A percentile compares a stretch with the other conserved stretches of the same genome.
These are phyloP conservation scores for Crotalus viridis DNA, from an alignment of 2,113 vertebrate species.

Conservation along the genomic window DNA sequence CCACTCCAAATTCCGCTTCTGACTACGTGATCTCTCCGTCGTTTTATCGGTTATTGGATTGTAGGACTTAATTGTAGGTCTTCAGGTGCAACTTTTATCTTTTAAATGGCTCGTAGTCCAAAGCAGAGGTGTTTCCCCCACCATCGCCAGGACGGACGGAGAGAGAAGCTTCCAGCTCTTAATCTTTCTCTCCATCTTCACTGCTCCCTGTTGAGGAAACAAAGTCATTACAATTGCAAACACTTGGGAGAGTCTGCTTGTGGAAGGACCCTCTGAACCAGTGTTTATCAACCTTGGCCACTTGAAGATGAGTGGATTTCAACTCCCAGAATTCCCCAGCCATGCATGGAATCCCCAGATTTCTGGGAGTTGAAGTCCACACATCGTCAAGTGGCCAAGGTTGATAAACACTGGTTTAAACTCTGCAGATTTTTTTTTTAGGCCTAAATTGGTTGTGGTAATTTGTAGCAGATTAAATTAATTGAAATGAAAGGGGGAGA, in stretches of 20 bases:
- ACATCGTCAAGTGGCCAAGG: background rate
- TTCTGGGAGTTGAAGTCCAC: background rate
- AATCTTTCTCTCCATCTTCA: conserved; percentile 96
- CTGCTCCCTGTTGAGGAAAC: conserved; percentile 84
- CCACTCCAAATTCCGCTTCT: conserved; percentile 58
- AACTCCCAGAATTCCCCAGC: background rate
- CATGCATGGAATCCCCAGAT: too few species aligned
- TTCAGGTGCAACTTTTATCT: conserved; percentile 16
- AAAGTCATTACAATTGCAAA: conserved; percentile 28
- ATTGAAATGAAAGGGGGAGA: background rate
- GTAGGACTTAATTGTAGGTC: conserved; percentile 17
- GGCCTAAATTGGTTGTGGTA: background rate
- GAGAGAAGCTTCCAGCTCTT: conserved; percentile 34
- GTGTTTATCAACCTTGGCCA: background rate
- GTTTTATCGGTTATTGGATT: conserved; percentile 40
- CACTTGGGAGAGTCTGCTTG: background rate
- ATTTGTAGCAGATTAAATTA: background rate
- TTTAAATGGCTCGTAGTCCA: background rate
- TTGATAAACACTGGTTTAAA: background rate
- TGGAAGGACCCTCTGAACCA: background rate
- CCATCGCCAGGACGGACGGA: background rate
- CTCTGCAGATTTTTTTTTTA: background rate
- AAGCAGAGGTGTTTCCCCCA: background rate
- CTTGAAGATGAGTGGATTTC: background rate
- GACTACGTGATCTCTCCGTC: conserved; percentile 52